Evolutionary conservation across 2,797 vertebrate species (phyloP), one percentile per base, ranked within the genome.

Genomic region (Spinus olivaceus): DNA sequence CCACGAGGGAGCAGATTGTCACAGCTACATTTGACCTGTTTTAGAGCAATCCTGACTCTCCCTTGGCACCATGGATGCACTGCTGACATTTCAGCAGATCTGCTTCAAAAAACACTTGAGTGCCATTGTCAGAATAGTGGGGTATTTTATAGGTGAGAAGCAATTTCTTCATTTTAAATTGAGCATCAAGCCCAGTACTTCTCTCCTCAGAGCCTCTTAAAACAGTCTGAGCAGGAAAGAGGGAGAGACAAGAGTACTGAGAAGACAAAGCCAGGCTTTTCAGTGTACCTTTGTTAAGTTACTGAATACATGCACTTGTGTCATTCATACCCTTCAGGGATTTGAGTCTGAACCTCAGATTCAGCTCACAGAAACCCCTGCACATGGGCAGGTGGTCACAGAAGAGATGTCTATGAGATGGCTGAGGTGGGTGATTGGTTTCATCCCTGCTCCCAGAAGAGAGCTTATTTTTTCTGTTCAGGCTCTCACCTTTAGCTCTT

Each of bases 11-110:
- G 60, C 87, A 90, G 91, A 91, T 94, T 94, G 77, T 86, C 73
- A 80, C 59, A 88, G 80, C 85, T 71, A 60, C 12, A 10, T 95
- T 42, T 96, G 94, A 96, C 91, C 89, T 94, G 89, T 19, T 94
- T 95, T 61, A 77, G 41, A 92, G 89, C 64, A 72, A 4, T 80
- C 0, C 1, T 56, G 50, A 47, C 33, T 94, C 64, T 90, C 87
- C 89, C 71, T 77, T 86, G 91, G 90, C 77, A 64, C 70, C 1
- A 2, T 8, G 74, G 87, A 67, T 96, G 60, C 0, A 10, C 78
- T 61, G 66, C 25, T 96, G 94, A 95, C 80, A 77, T 92, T 94
- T 94, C 88, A 79, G 64, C 59, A 66, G 74, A 84, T 60, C 30
- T 57, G 51, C 80, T 81, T 90, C 51, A 66, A 39, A 35, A 81